Evolutionary conservation across 2,888 invertebrate genomes (phyloP), one percentile per base, ranked within the genome.

Genomic region (Oligia fasciuncula): DNA sequence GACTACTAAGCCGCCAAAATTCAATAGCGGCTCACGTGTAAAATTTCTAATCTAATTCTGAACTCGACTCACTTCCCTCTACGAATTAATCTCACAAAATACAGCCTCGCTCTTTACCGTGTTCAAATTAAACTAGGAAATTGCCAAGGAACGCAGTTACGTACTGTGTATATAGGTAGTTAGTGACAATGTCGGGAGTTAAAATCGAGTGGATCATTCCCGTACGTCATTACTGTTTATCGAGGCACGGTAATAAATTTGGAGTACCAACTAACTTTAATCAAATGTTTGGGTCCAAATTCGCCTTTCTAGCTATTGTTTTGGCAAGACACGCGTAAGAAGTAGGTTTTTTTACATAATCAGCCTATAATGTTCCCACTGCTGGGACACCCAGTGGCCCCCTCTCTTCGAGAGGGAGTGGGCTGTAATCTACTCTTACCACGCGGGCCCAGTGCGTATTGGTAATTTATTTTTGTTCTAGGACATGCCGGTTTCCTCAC

Each of bases 101-200:
- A 80, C 80, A 76, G 43, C 49, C 66, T 60, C 23, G 40, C 17
- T 77, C 67, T 73, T 71, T 77, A 72, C 57, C 74, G 23, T 79
- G 62, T 65, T 77, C 49, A 71, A 83, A 87, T 81, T 84, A 81
- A 69, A 85, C 66, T 49, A 76, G 71, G 79, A 66, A 78, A 81
- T 81, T 79, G 23, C 75, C 54, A 65, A 70, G 79, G 72, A 78
- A 71, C 74, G 51, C 74, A 83, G 19, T 77, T 65, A 77, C 73
- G 57, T 54, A 83, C 74, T 78, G 65, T 51, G 23, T 73, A 0
- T 49, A 13, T 3, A n/a, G n/a, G 49, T 13, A 66, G 49, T 77
- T 70, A 76, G 68, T 57, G 60, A 74, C 65, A 75, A 79, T 54
- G 54, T 76, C 19, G 73, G 62, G 49, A 54, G 49, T 49, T 73